Conservation (phyloP, 2,113 vertebrate species). For the Origma solitaria region DNA sequence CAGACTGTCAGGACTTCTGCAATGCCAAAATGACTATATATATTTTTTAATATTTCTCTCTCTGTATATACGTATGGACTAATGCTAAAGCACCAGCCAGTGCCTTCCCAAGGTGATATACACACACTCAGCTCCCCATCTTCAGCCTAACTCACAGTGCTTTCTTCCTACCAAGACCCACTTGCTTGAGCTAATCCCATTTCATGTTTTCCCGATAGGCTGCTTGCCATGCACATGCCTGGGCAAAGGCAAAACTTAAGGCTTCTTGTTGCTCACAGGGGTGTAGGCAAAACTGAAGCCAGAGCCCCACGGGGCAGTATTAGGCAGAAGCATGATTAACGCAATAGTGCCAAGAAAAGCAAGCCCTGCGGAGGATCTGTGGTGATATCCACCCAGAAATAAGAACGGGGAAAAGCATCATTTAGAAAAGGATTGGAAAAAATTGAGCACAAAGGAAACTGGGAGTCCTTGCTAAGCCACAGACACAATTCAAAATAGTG, state of each 20-base stretch:
- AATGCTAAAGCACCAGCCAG: neutral
- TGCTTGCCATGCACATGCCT: conserved; percentile 9
- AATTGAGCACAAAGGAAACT: neutral
- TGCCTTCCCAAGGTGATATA: neutral
- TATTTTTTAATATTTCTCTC: neutral
- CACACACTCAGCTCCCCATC: neutral
- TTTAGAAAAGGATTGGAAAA: neutral
- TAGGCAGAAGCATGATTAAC: neutral
- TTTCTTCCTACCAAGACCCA: neutral
- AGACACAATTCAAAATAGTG: neutral
- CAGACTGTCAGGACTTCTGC: neutral
- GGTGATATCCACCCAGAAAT: neutral
- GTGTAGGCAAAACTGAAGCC: neutral
- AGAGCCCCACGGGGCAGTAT: conserved; percentile 11
- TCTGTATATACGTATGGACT: neutral
- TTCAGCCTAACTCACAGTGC: neutral
- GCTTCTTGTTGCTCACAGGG: neutral
- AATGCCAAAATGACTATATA: neutral
- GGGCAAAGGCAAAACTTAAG: conserved; percentile 15
- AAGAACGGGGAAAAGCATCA: neutral
- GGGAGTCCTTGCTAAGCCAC: neutral
- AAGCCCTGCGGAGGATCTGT: neutral
- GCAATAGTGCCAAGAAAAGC: neutral
- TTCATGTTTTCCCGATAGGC: neutral
- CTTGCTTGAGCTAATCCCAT: conserved; percentile 17